Conservation (phyloP, 2,113 vertebrate genomes). For the Nanorana parkeri region DNA sequence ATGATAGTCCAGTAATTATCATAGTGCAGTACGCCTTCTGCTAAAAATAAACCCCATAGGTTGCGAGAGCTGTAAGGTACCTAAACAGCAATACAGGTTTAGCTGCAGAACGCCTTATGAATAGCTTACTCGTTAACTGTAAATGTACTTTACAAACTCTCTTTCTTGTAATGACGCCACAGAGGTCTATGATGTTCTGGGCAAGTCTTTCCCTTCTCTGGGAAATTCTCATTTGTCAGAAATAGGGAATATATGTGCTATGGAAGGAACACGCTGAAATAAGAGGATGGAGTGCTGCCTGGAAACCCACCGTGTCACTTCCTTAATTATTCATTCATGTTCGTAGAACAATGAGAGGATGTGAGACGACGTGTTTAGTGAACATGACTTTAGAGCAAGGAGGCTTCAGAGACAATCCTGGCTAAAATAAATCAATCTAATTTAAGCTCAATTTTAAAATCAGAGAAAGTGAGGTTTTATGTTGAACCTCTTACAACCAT, state of each 20-base stretch:
- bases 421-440: not conserved
- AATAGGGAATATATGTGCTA: not conserved
- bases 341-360: constrained; percentile 51
- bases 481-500: too few relatives aligned
- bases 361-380: constrained; percentile 27
- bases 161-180: not conserved
- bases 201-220: not conserved
- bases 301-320: constrained; percentile 45
- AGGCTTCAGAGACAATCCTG: not conserved
- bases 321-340: constrained; percentile 51
- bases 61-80: too few relatives aligned
- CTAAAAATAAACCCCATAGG: too few relatives aligned
- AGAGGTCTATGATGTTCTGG: not conserved
- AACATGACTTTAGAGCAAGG: constrained; percentile 28
- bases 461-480: not conserved
- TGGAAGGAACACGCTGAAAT: constrained; percentile 1
- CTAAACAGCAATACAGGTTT: too few relatives aligned
- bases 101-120: too few relatives aligned
- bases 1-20: too few relatives aligned
- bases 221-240: constrained; percentile 3
- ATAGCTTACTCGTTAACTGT: too few relatives aligned
- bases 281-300: constrained; percentile 19
- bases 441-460: not conserved
- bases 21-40: too few relatives aligned
- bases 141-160: not conserved